Evolutionary conservation across 92 coral and sea anemone genomes (phyloP), one percentile per base, ranked within the genome.

Genomic region (Parazoanthus swiftii): DNA sequence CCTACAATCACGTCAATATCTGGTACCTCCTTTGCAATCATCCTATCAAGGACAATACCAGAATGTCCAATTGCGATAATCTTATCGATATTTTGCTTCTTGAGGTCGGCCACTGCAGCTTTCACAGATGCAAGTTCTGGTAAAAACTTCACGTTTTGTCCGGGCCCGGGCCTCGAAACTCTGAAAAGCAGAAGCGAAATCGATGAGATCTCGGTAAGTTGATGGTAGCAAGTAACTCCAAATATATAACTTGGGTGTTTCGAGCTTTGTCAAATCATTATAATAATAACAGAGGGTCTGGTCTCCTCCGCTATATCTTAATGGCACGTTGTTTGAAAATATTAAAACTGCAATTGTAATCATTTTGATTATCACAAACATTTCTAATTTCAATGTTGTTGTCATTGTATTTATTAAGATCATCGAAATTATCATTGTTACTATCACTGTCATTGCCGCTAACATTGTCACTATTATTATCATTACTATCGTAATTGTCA

Each of bases 1-100:
- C 98, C 98, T 48, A 96, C 93, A n/a, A 95, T 95, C 44, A 95
- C 90, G 72, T 96, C 98, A 4, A 96, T 93, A 5, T 98, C 98
- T 23, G 90, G 80, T 21, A 96, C 95, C 65, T 92, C 90, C 51
- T 68, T 83, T 18, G 98, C 98, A 9, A 96, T 78, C 63, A 83
- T 79, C 77, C 92, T 91, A 92, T 96, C 98, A 44, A 89, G 88
- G n/a, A 65, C 79, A n/a, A 94, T 93, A 73, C 98, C 98, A 68
- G 98, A 75, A 91, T 96, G 98, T 23, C 98, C 98, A 86, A 94
- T 80, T 46, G 96, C 98, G 63, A 96, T 94, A 38, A 96, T 96
- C 93, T 96, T 96, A 81, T 93, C 92, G 83, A 96, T 89, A 58
- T 91, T 93, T 79, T 90, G 91, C 46, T 72, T 89, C 79, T 88